Conservation (phyloP, 2,113 vertebrate species). For the Channa maculata region DNA sequence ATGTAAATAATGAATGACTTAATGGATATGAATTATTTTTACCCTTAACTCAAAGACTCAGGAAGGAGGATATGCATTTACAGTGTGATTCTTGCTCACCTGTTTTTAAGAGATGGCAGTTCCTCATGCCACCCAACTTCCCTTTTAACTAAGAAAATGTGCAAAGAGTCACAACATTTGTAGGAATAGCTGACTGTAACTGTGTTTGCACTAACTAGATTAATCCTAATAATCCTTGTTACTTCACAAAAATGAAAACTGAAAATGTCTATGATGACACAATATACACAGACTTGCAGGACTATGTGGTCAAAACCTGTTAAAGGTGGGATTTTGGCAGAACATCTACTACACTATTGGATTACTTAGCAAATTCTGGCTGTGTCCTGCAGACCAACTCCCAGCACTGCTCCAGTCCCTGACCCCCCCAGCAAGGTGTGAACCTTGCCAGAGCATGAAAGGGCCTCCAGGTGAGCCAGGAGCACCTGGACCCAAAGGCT, state of each 20-base stretch:
- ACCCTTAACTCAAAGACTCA: no score
- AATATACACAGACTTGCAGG: no score
- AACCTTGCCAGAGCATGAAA: slow-evolving; percentile 76
- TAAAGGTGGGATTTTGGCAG: not conserved
- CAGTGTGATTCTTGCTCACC: not conserved
- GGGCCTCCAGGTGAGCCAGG: slow-evolving; percentile 81
- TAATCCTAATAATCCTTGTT: not conserved
- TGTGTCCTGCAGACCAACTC: slow-evolving; percentile 77
- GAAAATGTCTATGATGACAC: no score
- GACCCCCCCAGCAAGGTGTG: slow-evolving; percentile 63
- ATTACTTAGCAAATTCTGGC: slow-evolving; percentile 5
- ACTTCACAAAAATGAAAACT: not conserved
- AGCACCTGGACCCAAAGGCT: slow-evolving; percentile 79
- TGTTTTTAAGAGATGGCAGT: not conserved
- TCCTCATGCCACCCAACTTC: not conserved
- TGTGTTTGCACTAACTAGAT: not conserved
- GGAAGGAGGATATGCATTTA: no score
- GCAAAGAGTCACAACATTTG: no score
- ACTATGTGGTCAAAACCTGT: not conserved
- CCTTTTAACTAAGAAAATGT: no score
- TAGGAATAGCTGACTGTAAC: no score
- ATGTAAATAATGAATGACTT: not conserved
- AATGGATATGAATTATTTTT: not conserved
- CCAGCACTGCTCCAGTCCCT: slow-evolving; percentile 80
- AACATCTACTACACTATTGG: not conserved